Evolutionary conservation across 2,797 vertebrate species (phyloP), one percentile per base, ranked within the genome.

Genomic region (Acrossocheilus wenchowensis): DNA sequence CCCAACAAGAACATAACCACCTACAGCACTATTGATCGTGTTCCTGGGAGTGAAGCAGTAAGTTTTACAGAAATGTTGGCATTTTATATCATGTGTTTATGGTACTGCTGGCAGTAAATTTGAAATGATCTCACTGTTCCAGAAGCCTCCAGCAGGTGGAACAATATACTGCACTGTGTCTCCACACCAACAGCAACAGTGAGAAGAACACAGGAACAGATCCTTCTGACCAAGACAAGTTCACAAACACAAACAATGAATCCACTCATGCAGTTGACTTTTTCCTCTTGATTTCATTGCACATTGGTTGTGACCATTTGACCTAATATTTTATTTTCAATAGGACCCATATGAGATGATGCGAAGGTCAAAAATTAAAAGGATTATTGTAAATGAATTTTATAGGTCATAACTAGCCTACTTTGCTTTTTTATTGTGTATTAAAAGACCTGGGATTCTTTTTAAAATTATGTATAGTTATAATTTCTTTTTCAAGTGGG

Each of bases 321-420:
- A 50, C 15, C 48, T 17, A 15, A 17, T 15, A 50, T 50, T 50
- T 17, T 50, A 50, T 50, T 68, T 36, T 19, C 26, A 69, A 21
- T 4, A 39, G 36, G 5, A 72, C 39, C 39, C 30, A 23, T 14
- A 43, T n/a, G 36, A 23, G 41, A 4, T 2, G 30, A 68, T 0
- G 30, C 36, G 34, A 69, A 17, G 66, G 17, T 69, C 34, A 39
- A 39, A 36, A 39, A 41, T 52, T 4, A 9, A 21, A 11, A 41
- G 36, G 11, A 2, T 7, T 14, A n/a, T 43, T 0, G 39, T 7
- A 12, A 43, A 43, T 43, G 0, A 6, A 43, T 0, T 34, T 41
- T 1, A 21, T 50, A 69, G 36, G 23, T 71, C 10, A 41, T 41
- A 41, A 14, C 60, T 68, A 36, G 17, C 34, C 17, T 19, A 9